phyloP scores from a whole-genome alignment of 2,888 invertebrate species.

The Pammene aurita region DNA sequence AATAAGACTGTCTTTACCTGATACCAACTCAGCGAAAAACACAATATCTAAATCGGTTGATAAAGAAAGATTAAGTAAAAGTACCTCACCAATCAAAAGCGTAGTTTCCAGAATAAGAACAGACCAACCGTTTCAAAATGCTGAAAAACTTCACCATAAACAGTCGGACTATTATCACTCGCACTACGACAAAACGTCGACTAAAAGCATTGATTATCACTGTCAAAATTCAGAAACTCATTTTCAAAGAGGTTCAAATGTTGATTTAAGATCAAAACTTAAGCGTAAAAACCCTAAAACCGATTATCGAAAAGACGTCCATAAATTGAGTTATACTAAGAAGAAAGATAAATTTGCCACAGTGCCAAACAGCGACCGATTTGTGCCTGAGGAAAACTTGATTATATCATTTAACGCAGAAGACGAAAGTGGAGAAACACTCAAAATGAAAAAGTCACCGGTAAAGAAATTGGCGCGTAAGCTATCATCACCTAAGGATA shows the following conservation, averaged over 20 bases:
- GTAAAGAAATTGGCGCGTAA: conserved; percentile 41
- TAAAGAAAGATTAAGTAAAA: conserved; percentile 11
- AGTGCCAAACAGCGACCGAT: conserved; percentile 17
- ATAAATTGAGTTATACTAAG: not conserved
- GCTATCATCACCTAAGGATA: conserved; percentile 42
- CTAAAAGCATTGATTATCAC: not conserved
- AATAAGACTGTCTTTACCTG: not conserved
- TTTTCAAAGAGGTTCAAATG: conserved; percentile 18
- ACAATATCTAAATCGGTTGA: not conserved
- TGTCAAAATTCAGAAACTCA: conserved; percentile 6
- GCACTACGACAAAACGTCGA: not conserved
- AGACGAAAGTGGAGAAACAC: conserved; percentile 20
- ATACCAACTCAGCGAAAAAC: conserved; percentile 5
- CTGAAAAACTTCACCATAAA: not conserved
- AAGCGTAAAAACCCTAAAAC: conserved; percentile 43
- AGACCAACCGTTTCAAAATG: not conserved
- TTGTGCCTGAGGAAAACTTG: conserved; percentile 47
- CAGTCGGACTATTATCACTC: not conserved
- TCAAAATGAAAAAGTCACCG: conserved; percentile 41
- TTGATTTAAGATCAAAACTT: conserved; percentile 51
- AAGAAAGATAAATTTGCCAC: conserved; percentile 12
- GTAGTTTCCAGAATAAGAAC: conserved; percentile 31
- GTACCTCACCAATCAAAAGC: conserved; percentile 31
- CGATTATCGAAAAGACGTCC: conserved; percentile 33
- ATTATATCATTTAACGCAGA: conserved; percentile 48